Evolutionary conservation across 2,888 invertebrate genomes (phyloP), one percentile per base, ranked within the genome.

Genomic region (Eupeodes luniger): DNA sequence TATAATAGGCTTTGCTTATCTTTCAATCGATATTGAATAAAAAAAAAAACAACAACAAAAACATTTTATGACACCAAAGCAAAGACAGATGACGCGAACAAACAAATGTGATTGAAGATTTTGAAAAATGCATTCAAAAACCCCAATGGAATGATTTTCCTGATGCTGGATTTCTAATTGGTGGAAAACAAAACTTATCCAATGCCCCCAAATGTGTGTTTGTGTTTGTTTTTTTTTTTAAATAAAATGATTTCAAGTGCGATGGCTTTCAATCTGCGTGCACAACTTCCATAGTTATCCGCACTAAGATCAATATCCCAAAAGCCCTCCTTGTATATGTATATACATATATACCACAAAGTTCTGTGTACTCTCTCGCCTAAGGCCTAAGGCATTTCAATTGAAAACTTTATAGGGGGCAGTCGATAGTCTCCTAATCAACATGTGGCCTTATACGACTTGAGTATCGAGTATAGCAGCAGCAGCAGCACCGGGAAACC

Each of bases 181-280:
- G 83, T 80, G 51, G 61, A 80, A 87, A 87, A 12, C 80, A 72
- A 83, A 83, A 80, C 76, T 83, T 76, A 80, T 83, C 59, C 72
- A 82, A 66, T 76, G 82, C 76, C 69, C 82, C 70, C 82, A 67
- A 87, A 75, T 40, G 40, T 40, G 5, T 40, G 27, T 27, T 27
- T 27, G 3, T 19, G 19, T 19, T 19, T 19, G n/a, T n/a, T 19
- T 27, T 79, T 53, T 74, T 61, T 44, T 74, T 57, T 11, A 34
- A 74, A 82, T 75, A 69, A 81, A 79, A 14, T 76, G 67, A 80
- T 83, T 83, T 87, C 83, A 83, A 87, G 87, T 87, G 87, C 83
- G 87, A 83, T 83, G 66, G 40, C 55, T 49, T 72, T 59, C 67
- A 61, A 67, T 61, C 64, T 14, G 69, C 11, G 2, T 36, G n/a